Conservation (phyloP, 2,797 vertebrate genomes). For the Acestrorhynchus altus region DNA sequence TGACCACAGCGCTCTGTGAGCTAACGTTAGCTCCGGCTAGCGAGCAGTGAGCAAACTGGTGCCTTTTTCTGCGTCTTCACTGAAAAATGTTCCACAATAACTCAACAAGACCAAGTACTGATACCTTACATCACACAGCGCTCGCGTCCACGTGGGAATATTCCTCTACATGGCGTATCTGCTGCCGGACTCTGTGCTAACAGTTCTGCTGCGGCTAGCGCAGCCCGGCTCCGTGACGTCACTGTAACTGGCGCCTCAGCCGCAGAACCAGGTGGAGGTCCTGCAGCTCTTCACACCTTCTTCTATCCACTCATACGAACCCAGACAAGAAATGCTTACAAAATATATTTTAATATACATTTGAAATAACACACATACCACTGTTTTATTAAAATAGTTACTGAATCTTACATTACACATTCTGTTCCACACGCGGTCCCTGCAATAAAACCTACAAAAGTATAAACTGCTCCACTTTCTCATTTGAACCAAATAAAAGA, state of each 20-base stretch:
- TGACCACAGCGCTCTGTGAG: too few relatives aligned
- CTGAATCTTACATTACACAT: neutral
- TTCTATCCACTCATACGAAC: neutral
- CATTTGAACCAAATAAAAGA: neutral
- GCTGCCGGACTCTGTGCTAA: too few relatives aligned
- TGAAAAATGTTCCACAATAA: neutral
- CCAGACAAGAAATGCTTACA: neutral
- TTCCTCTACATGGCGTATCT: neutral
- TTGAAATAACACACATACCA: neutral
- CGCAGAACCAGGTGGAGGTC: neutral
- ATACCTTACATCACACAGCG: neutral
- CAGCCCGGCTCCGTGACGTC: neutral
- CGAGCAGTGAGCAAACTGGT: constrained; percentile 13
- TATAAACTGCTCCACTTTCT: too few relatives aligned
- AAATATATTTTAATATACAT: constrained; percentile 27
- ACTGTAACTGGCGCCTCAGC: neutral
- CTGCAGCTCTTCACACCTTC: neutral
- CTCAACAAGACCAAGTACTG: neutral
- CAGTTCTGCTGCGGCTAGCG: too few relatives aligned
- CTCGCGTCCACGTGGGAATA: neutral
- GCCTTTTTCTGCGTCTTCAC: neutral
- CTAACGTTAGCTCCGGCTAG: too few relatives aligned
- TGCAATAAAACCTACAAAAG: neutral
- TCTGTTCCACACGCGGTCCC: neutral
- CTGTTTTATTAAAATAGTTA: neutral